Evolutionary conservation across 2,113 vertebrate species (phyloP).

Genomic region (Sylvicapra grimmia): DNA sequence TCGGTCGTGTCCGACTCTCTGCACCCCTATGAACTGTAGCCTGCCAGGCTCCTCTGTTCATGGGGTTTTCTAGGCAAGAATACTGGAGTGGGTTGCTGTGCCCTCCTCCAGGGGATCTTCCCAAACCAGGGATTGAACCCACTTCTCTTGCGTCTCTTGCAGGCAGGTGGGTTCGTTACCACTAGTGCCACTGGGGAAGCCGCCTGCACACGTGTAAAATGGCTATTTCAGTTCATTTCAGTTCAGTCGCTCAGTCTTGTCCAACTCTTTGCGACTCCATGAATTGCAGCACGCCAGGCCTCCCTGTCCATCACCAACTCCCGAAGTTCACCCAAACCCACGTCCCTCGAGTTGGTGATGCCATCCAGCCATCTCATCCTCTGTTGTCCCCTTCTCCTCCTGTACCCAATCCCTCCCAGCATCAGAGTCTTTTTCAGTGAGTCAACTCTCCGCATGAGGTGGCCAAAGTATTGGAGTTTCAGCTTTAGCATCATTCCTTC

Average conservation of each 20-base stretch:
- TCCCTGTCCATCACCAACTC: too few relatives aligned
- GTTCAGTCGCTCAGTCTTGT: too few relatives aligned
- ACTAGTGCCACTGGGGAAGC: neutral
- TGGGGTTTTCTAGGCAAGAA: neutral
- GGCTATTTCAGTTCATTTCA: neutral
- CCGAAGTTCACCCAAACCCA: too few relatives aligned
- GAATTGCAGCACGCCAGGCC: too few relatives aligned
- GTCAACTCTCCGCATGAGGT: too few relatives aligned
- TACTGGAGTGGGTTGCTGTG: neutral
- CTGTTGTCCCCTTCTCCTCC: too few relatives aligned
- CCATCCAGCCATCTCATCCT: too few relatives aligned
- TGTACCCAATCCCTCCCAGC: too few relatives aligned
- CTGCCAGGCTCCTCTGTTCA: neutral
- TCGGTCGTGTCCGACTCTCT: neutral
- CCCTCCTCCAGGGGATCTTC: neutral
- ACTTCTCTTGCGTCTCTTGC: rapidly evolving
- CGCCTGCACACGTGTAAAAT: neutral
- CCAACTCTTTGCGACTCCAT: too few relatives aligned
- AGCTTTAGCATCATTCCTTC: too few relatives aligned
- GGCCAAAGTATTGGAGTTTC: too few relatives aligned
- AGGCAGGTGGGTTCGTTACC: neutral
- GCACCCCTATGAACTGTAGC: neutral
- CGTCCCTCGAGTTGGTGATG: rapidly evolving
- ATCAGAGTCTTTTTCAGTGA: too few relatives aligned
- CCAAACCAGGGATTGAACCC: neutral